These are phyloP conservation scores for Eurypyga helias DNA, from an alignment of 2,113 vertebrate species.

Conservation along the genomic window DNA sequence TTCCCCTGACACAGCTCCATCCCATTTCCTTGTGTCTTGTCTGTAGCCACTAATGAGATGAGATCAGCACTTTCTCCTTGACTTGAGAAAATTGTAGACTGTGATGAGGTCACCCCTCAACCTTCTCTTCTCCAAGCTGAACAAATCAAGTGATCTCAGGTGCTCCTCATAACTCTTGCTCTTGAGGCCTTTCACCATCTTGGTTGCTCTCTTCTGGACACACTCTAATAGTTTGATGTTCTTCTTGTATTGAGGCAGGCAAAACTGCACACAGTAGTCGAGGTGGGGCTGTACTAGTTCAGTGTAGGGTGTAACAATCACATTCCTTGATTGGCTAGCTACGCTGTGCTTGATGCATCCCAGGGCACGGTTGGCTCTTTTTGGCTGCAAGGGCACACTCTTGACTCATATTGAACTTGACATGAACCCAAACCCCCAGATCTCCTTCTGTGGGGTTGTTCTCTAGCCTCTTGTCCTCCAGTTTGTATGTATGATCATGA, in stretches of 20 bases:
- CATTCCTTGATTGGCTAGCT: fast-evolving
- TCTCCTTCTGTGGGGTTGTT: not conserved
- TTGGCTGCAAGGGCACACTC: not conserved
- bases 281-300: not conserved
- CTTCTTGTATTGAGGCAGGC: too few relatives aligned
- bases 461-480: fast-evolving
- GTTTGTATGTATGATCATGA: not conserved
- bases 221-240: not conserved
- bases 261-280: too few relatives aligned
- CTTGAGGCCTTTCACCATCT: not conserved
- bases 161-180: not conserved
- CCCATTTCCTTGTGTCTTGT: not conserved
- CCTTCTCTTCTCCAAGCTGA: not conserved
- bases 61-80: not conserved
- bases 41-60: fast-evolving
- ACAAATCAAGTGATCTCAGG: not conserved
- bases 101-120: not conserved
- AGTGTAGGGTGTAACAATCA: not conserved
- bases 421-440: too few relatives aligned
- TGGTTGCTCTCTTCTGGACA: not conserved
- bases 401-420: not conserved
- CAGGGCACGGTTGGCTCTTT: fast-evolving
- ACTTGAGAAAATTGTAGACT: not conserved
- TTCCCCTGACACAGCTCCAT: not conserved
- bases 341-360: not conserved